These are phyloP conservation scores for Alviniconcha marisindica DNA, from an alignment of 1,140 invertebrate species.

Conservation along the genomic window DNA sequence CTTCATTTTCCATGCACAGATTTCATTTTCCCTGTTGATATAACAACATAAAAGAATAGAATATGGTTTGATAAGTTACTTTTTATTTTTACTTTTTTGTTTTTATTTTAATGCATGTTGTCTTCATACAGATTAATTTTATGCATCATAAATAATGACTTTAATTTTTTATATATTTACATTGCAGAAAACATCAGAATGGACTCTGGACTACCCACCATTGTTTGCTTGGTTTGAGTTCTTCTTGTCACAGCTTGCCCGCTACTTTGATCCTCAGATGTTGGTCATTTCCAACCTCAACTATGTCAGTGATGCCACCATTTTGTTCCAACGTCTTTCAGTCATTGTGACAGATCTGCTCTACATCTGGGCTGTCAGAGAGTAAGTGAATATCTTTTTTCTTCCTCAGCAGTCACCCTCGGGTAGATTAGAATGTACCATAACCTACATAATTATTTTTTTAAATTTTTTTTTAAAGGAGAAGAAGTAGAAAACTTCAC, in stretches of 20 bases:
- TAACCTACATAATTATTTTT: no score
- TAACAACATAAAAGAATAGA: no score
- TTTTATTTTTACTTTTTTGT: background rate
- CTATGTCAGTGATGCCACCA: conserved; percentile 87
- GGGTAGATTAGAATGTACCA: no score
- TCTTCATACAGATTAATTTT: background rate
- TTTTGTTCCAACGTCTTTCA: conserved; percentile 93
- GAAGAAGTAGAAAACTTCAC: no score
- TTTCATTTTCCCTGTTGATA: no score
- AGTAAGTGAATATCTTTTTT: no score
- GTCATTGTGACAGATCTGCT: conserved; percentile 93
- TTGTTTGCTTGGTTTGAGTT: conserved; percentile 99
- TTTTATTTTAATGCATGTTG: background rate
- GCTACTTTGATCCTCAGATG: conserved; percentile 92
- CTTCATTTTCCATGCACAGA: no score
- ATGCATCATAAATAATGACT: background rate
- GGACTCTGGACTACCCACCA: conserved; percentile 99
- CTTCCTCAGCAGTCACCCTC: no score
- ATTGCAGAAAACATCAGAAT: conserved; percentile 90
- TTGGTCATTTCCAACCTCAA: conserved; percentile 89
- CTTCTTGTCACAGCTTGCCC: conserved; percentile 86
- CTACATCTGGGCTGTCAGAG: conserved; percentile 86
- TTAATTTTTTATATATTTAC: conserved; percentile 37
- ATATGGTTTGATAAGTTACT: no score
- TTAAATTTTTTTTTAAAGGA: no score